Evolutionary conservation across 2,797 vertebrate genomes (phyloP), one percentile per base, ranked within the genome.

Genomic region (Phalloptychus januarius): DNA sequence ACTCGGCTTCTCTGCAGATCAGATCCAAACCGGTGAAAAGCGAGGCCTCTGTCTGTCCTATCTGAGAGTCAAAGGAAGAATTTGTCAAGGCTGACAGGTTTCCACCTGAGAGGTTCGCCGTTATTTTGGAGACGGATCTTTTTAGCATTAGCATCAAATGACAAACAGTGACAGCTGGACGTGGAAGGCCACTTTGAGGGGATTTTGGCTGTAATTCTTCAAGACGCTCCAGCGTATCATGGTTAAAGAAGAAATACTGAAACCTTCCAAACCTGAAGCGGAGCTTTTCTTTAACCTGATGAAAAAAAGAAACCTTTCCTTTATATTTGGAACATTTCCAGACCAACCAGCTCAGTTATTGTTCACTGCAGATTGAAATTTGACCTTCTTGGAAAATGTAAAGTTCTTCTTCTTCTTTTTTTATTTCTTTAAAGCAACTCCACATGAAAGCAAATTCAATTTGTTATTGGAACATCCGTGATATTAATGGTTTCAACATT

Each of bases 201-300:
- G 36, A 40, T 74, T 85, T 36, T 23, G 71, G 20, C 50, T 71
- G 42, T 73, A 58, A 74, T 76, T 80, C 73, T 72, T 75, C 56
- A 76, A 71, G 42, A n/a, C 33, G 33, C 31, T 73, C 4, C 36
- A 56, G 72, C 46, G 50, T 70, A 42, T 36, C 48, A 74, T 48
- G 72, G 73, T 31, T 23, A 75, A 31, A 52, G 45, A 80, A 10
- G 40, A 72, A 71, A 74, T 46, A 28, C n/a, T 36, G 36, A 38
- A 75, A 42, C 20, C 45, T 16, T 52, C 45, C 25, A 50, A 16
- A 52, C 23, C 33, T 45, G 52, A 65, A 71, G 52, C 40, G 40
- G 20, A 23, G 46, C 31, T 18, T 52, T 31, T 52, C 16, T 23
- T 67, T 52, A 8, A 25, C n/a, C 38, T 63, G n/a, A 50, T 52